Conservation (phyloP, 64 coral and sea anemone genomes). For the Exaiptasia diaphana region DNA sequence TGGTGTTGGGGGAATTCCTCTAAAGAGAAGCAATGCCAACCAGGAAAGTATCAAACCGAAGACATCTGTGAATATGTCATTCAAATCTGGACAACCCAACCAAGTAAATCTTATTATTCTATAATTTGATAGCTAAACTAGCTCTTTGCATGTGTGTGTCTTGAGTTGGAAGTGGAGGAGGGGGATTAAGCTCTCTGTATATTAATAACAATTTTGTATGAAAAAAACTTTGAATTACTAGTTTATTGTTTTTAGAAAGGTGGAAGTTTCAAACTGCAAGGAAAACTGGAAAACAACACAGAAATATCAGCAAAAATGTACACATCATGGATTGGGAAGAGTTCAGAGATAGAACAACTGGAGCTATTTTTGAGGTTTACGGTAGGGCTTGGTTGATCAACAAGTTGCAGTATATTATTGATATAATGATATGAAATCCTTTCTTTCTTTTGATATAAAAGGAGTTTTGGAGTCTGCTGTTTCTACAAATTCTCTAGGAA, state of each 20-base stretch:
- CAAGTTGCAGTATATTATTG: too few relatives aligned
- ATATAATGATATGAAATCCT: too few relatives aligned
- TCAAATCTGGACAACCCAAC: too few relatives aligned
- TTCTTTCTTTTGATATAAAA: too few relatives aligned
- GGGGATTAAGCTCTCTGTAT: background rate
- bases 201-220: background rate
- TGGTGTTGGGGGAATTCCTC: too few relatives aligned
- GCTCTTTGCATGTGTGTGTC: background rate
- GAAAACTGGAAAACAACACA: background rate
- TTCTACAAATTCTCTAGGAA: slow-evolving; percentile 6
- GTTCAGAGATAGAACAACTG: background rate
- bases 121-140: background rate
- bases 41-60: too few relatives aligned
- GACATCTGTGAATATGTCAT: too few relatives aligned
- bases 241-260: background rate
- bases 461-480: background rate
- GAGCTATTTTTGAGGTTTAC: background rate
- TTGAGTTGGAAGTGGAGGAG: background rate
- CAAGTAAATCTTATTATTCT: background rate
- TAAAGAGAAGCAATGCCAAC: too few relatives aligned
- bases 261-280: background rate
- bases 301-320: background rate
- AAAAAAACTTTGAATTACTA: background rate
- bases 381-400: too few relatives aligned
- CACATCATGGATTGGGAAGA: background rate